Conservation (phyloP, 2,888 invertebrate species). For the Spatulosminthurus flaviceps region DNA sequence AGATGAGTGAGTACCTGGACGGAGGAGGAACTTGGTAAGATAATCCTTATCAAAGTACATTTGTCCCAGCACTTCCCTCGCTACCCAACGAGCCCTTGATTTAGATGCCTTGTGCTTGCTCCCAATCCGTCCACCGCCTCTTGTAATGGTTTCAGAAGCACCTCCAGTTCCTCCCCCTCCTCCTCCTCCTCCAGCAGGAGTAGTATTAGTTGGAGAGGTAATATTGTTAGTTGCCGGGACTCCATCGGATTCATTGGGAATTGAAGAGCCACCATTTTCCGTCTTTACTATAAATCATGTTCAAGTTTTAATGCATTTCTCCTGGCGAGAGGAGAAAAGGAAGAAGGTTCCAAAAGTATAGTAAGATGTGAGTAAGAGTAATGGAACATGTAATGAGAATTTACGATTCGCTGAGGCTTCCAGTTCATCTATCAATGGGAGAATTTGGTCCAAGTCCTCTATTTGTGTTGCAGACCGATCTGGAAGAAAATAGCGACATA, state of each 20-base stretch:
- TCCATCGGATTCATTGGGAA: constrained; percentile 19
- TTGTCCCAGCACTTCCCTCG: constrained; percentile 61
- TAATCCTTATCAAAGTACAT: constrained; percentile 61
- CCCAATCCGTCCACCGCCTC: constrained; percentile 15
- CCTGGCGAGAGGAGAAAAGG: constrained; percentile 10
- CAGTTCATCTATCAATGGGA: constrained; percentile 59
- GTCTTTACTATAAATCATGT: constrained; percentile 31
- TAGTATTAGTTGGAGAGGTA: not conserved
- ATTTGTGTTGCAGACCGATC: constrained; percentile 58
- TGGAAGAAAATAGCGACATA: constrained; percentile 15
- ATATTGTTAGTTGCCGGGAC: not conserved
- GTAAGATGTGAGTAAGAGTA: constrained; percentile 32
- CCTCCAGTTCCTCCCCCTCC: not conserved
- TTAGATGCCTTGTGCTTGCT: constrained; percentile 43
- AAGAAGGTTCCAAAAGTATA: not conserved
- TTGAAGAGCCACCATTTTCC: constrained; percentile 26
- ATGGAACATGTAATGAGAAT: constrained; percentile 41
- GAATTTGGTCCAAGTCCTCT: constrained; percentile 58
- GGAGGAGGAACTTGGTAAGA: constrained; percentile 59
- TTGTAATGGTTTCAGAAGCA: not conserved
- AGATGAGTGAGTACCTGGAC: constrained; percentile 51
- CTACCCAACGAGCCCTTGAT: constrained; percentile 52
- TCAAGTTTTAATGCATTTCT: constrained; percentile 1
- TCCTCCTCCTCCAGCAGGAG: constrained; percentile 28
- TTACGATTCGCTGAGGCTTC: constrained; percentile 51